Evolutionary conservation across 2,888 invertebrate genomes (phyloP).

Genomic region (Synanthedon formicaeformis): DNA sequence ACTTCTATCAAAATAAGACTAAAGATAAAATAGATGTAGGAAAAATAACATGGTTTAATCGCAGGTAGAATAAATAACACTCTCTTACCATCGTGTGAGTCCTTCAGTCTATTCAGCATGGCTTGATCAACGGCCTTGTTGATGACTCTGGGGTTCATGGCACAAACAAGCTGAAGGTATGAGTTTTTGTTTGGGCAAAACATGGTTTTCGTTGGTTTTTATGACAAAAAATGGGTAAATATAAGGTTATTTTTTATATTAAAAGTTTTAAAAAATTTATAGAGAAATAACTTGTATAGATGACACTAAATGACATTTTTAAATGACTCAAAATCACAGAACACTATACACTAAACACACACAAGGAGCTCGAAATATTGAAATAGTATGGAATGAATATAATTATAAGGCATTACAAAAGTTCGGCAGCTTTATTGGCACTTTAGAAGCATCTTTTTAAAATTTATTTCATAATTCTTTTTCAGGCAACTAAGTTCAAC

Average conservation of each 20-base stretch:
- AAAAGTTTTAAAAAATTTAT: neutral
- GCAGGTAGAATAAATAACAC: too few relatives aligned
- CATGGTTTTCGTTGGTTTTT: conserved; percentile 24
- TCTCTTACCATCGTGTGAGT: conserved; percentile 33
- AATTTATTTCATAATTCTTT: too few relatives aligned
- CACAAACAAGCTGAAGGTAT: conserved; percentile 47
- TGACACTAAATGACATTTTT: neutral
- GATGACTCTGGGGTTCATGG: conserved; percentile 46
- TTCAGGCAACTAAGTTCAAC: too few relatives aligned
- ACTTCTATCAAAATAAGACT: too few relatives aligned
- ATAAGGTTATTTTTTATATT: neutral
- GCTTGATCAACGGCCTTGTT: conserved; percentile 51
- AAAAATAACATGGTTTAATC: neutral
- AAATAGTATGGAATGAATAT: too few relatives aligned
- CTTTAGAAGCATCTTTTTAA: too few relatives aligned
- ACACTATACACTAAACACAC: too few relatives aligned
- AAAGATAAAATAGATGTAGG: neutral
- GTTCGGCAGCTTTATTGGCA: too few relatives aligned
- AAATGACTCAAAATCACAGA: too few relatives aligned
- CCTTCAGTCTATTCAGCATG: conserved; percentile 28
- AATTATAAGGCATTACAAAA: too few relatives aligned
- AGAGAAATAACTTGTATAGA: neutral
- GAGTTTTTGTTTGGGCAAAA: conserved; percentile 54
- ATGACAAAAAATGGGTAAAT: neutral
- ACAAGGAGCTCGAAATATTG: too few relatives aligned